Evolutionary conservation across 2,797 vertebrate species (phyloP), one percentile per base, ranked within the genome.

Genomic region (Petrocephalus schoutedeni): DNA sequence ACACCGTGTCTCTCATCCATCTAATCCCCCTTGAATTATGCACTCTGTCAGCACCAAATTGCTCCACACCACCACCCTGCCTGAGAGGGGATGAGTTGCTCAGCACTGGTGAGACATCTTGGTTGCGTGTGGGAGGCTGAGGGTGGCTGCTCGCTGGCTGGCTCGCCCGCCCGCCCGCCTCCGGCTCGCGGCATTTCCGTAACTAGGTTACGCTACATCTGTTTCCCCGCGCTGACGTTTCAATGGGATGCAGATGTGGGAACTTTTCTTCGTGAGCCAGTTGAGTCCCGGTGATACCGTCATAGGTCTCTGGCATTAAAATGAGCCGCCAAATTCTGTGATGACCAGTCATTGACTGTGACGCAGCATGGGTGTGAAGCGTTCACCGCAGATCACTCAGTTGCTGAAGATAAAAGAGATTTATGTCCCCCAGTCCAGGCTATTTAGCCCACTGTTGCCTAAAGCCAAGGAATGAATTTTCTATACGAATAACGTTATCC

Each of bases 11-110:
- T 67, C 87, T 86, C 85, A 80, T 89, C 88, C 85, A 8, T 89
- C 85, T 89, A 58, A 86, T 89, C 88, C 64, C 19, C 51, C 71
- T 86, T 89, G 88, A 89, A 56, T 89, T 86, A 89, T 89, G 32
- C 54, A 64, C 49, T 58, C 64, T 58, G 54, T 89, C 85, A 80
- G 53, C 64, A 67, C 85, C 12, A 56, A 87, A 74, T 87, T 74
- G 61, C 61, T 87, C 21, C 64, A 14, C 49, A n/a, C 49, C 49
- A 14, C 64, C 49, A 28, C 23, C 32, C 61, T 9, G 54, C 71
- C 74, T 86, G 80, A 23, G 74, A 83, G 54, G 61, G 88, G 86
- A 57, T 89, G 86, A 84, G 82, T 87, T n/a, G 85, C 74, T 57
- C 85, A 32, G 71, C 49, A 19, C 41, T 59, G 74, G 59, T 87